These are phyloP conservation scores for Sceliomorpha sp. DNA, from an alignment of 2,888 invertebrate species.

Conservation along the genomic window DNA sequence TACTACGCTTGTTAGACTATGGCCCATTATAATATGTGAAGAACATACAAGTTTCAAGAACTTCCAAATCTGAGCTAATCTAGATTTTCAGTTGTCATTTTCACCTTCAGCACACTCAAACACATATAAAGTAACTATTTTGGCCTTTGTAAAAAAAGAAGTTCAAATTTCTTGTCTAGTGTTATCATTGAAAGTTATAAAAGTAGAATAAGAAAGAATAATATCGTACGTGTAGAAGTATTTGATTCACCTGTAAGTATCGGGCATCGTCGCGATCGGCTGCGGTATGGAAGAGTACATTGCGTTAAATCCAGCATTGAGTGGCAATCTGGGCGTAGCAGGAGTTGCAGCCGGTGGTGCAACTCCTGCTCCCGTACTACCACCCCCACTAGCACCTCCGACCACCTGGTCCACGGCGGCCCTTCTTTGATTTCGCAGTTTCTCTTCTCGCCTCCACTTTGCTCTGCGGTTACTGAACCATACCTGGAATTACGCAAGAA, in stretches of 20 bases:
- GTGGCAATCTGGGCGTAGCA: constrained; percentile 84
- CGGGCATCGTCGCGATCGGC: constrained; percentile 95
- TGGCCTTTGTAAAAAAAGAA: too few relatives aligned
- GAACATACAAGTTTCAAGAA: too few relatives aligned
- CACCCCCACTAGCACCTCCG: constrained; percentile 69
- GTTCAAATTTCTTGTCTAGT: too few relatives aligned
- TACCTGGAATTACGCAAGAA: constrained; percentile 85
- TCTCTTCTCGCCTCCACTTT: constrained; percentile 99
- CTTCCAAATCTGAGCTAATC: too few relatives aligned
- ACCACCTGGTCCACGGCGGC: constrained; percentile 83
- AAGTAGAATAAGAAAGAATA: too few relatives aligned
- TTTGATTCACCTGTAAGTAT: constrained; percentile 91
- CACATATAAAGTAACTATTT: too few relatives aligned
- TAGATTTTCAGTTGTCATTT: too few relatives aligned
- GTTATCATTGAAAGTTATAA: too few relatives aligned
- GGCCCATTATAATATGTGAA: too few relatives aligned
- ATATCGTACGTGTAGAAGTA: too few relatives aligned
- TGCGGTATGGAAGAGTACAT: constrained; percentile 98
- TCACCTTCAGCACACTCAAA: too few relatives aligned
- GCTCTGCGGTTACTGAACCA: constrained; percentile 99
- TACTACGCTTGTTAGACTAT: too few relatives aligned
- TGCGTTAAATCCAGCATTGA: constrained; percentile 94
- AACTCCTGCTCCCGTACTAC: constrained; percentile 81
- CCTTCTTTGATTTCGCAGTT: constrained; percentile 94
- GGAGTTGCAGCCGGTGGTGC: constrained; percentile 82